These are phyloP conservation scores for Microctenopoma stevenorrisi DNA, from an alignment of 2,797 vertebrate species.

Conservation along the genomic window DNA sequence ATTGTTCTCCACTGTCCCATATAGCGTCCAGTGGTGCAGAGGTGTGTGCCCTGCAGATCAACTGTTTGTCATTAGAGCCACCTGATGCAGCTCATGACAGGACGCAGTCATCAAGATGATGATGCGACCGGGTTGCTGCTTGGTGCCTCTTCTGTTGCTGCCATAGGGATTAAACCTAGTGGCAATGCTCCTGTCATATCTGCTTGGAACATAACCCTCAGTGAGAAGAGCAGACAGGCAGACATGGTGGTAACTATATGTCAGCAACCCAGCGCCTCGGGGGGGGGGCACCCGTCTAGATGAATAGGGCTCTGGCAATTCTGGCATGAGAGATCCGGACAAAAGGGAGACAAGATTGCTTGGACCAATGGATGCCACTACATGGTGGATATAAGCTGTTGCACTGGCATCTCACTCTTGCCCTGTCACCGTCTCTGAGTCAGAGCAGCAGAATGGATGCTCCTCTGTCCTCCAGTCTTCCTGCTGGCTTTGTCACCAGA, in stretches of 20 bases:
- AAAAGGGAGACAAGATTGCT: slow-evolving; percentile 63
- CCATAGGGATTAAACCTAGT: slow-evolving; percentile 66
- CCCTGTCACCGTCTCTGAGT: slow-evolving; percentile 52
- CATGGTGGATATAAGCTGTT: slow-evolving; percentile 65
- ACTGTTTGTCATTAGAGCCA: slow-evolving; percentile 50
- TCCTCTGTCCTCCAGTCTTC: slow-evolving; percentile 44
- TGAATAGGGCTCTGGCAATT: slow-evolving; percentile 60
- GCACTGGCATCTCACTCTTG: slow-evolving; percentile 58
- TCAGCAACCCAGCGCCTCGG: slow-evolving; percentile 65
- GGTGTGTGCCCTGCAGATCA: slow-evolving; percentile 40
- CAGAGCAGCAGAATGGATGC: slow-evolving; percentile 47
- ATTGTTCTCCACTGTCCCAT: slow-evolving; percentile 46
- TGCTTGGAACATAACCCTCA: slow-evolving; percentile 68
- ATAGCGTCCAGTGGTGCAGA: slow-evolving; percentile 51
- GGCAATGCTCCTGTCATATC: slow-evolving; percentile 72
- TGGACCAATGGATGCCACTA: slow-evolving; percentile 60
- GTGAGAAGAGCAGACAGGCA: slow-evolving; percentile 71
- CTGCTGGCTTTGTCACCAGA: slow-evolving; percentile 34
- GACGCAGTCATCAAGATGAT: slow-evolving; percentile 62
- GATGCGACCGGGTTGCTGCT: slow-evolving; percentile 58
- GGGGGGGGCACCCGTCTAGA: slow-evolving; percentile 61
- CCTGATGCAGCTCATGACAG: slow-evolving; percentile 57
- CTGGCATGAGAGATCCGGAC: slow-evolving; percentile 69
- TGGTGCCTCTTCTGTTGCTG: slow-evolving; percentile 52
- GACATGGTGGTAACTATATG: slow-evolving; percentile 72